These are phyloP conservation scores for Pentalonia nigronervosa DNA, from an alignment of 1,140 invertebrate genomes.

Conservation along the genomic window DNA sequence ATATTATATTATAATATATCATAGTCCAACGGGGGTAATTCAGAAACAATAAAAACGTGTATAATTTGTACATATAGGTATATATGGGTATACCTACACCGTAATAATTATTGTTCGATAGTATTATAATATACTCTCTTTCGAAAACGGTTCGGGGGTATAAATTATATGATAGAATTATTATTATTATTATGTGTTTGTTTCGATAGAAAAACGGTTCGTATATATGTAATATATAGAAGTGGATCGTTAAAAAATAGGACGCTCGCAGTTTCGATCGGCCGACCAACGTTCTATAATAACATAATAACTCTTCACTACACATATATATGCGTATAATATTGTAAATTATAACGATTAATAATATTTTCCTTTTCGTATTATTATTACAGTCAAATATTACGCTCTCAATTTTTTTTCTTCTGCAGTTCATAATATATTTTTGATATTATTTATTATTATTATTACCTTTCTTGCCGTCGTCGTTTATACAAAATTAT, in stretches of 20 bases:
- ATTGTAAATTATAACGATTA: constrained; percentile 30
- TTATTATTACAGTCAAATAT: background rate
- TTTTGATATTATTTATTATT: constrained; percentile 33
- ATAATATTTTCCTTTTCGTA: background rate
- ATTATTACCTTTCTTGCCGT: background rate
- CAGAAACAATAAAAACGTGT: constrained; percentile 49
- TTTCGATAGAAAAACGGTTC: constrained; percentile 32
- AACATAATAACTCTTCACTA: constrained; percentile 36
- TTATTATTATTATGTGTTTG: constrained; percentile 1
- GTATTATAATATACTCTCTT: background rate
- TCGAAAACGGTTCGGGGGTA: constrained; percentile 35
- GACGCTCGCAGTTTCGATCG: constrained; percentile 11
- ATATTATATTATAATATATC: constrained; percentile 31
- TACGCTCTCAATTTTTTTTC: constrained; percentile 20
- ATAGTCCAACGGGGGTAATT: constrained; percentile 4
- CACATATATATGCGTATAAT: background rate
- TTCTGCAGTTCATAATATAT: background rate
- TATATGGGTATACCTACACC: background rate
- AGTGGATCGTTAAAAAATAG: constrained; percentile 22
- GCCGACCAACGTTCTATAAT: constrained; percentile 35
- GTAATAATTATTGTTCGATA: constrained; percentile 40
- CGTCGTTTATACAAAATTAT: constrained; percentile 49
- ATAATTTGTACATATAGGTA: constrained; percentile 42
- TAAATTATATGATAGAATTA: constrained; percentile 35
- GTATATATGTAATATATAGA: background rate